A percentile compares a stretch with the other conserved stretches of the same genome.
Conservation (phyloP, 2,888 invertebrate species). For the Yponomeuta plumbellus region DNA sequence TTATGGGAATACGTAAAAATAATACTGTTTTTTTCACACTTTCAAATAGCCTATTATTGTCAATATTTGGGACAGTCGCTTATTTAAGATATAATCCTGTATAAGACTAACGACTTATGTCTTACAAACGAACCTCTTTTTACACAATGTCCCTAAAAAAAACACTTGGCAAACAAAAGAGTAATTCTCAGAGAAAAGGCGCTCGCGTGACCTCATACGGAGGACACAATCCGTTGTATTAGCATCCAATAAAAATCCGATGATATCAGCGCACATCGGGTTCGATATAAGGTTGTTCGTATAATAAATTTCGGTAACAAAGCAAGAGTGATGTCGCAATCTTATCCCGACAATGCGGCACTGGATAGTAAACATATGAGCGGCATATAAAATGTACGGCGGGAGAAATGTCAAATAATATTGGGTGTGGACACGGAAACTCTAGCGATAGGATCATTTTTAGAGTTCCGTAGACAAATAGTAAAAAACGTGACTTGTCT, state of each 20-base stretch:
- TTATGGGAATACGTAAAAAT: too few relatives aligned
- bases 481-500: too few relatives aligned
- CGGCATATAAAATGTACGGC: conserved; percentile 44
- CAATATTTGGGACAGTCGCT: too few relatives aligned
- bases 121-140: too few relatives aligned
- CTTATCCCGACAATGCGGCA: conserved; percentile 30
- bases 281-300: conserved; percentile 14
- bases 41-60: too few relatives aligned
- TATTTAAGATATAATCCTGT: too few relatives aligned
- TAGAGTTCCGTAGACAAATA: too few relatives aligned
- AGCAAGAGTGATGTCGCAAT: conserved; percentile 32
- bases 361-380: conserved; percentile 42
- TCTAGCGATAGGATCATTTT: background rate
- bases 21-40: too few relatives aligned
- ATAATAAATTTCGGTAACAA: conserved; percentile 37
- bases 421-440: background rate
- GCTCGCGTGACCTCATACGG: background rate
- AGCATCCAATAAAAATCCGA: conserved; percentile 1
- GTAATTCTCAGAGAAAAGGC: background rate
- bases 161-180: too few relatives aligned
- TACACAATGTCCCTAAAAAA: too few relatives aligned
- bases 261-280: conserved; percentile 21
- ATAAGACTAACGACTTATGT: too few relatives aligned
- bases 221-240: conserved; percentile 4
- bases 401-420: conserved; percentile 12